Evolutionary conservation across 2,888 invertebrate species (phyloP).

Genomic region (Mythimna lalbum): DNA sequence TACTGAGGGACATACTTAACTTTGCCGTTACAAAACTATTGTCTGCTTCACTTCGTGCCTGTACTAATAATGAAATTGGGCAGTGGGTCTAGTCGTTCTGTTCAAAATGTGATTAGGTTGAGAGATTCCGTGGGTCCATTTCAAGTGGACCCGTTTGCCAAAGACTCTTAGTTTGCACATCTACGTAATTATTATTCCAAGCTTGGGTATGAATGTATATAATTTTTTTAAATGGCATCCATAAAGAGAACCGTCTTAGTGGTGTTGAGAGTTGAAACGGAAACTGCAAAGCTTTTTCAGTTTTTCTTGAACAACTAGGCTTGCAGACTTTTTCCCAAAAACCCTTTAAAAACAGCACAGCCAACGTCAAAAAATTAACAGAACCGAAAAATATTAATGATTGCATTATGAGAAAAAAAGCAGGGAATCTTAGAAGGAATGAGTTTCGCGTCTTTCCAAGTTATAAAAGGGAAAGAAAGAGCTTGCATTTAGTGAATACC

Average conservation of each 20-base stretch:
- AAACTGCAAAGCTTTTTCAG: slow-evolving; percentile 27
- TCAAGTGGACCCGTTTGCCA: background rate
- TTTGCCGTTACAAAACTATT: too few relatives aligned
- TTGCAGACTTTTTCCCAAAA: slow-evolving; percentile 27
- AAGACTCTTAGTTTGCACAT: background rate
- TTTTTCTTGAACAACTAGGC: slow-evolving; percentile 18
- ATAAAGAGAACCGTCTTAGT: background rate
- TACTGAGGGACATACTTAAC: background rate
- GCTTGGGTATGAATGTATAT: background rate
- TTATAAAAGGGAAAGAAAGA: slow-evolving; percentile 87
- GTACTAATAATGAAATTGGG: background rate
- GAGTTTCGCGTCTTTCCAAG: slow-evolving; percentile 85
- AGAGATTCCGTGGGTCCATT: background rate
- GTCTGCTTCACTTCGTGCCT: background rate
- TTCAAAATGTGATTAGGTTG: background rate
- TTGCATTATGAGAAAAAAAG: slow-evolving; percentile 76
- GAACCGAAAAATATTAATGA: slow-evolving; percentile 80
- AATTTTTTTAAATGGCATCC: background rate
- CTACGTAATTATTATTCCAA: background rate
- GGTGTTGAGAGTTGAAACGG: background rate
- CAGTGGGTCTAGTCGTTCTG: background rate
- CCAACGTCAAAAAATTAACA: slow-evolving; percentile 65
- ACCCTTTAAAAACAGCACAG: slow-evolving; percentile 50
- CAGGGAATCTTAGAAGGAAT: slow-evolving; percentile 82
- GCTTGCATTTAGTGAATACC: slow-evolving; percentile 88